Evolutionary conservation across 2,888 invertebrate species (phyloP).

Genomic region (Venusia cambrica): DNA sequence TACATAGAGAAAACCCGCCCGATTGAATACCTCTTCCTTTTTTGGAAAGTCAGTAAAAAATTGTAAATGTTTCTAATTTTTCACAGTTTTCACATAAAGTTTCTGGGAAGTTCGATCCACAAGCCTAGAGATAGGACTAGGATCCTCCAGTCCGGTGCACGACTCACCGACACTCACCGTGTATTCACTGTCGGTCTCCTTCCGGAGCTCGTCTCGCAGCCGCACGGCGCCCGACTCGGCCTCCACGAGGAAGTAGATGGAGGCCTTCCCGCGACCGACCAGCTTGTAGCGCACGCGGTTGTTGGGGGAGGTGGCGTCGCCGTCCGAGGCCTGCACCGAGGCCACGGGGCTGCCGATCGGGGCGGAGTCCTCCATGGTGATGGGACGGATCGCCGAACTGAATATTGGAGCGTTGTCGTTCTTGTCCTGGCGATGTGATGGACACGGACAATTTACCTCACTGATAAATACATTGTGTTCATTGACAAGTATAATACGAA

Average conservation of each 20-base stretch:
- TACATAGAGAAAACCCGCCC: no score
- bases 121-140: no score
- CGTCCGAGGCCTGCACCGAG: slow-evolving; percentile 89
- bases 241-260: slow-evolving; percentile 93
- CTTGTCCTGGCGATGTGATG: slow-evolving; percentile 87
- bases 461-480: background rate
- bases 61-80: no score
- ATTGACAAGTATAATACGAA: no score
- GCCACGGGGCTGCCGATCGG: slow-evolving; percentile 90
- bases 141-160: no score
- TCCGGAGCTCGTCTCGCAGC: slow-evolving; percentile 90
- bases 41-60: no score
- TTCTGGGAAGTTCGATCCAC: no score
- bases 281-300: slow-evolving; percentile 91
- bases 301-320: slow-evolving; percentile 92
- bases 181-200: slow-evolving; percentile 93
- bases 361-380: slow-evolving; percentile 91
- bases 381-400: slow-evolving; percentile 89
- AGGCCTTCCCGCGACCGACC: slow-evolving; percentile 89
- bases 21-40: no score
- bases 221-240: slow-evolving; percentile 90
- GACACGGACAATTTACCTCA: background rate
- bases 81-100: no score
- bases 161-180: no score
- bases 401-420: slow-evolving; percentile 95